Conservation (phyloP, 2,888 invertebrate species). For the Myopa tessellatipennis region DNA sequence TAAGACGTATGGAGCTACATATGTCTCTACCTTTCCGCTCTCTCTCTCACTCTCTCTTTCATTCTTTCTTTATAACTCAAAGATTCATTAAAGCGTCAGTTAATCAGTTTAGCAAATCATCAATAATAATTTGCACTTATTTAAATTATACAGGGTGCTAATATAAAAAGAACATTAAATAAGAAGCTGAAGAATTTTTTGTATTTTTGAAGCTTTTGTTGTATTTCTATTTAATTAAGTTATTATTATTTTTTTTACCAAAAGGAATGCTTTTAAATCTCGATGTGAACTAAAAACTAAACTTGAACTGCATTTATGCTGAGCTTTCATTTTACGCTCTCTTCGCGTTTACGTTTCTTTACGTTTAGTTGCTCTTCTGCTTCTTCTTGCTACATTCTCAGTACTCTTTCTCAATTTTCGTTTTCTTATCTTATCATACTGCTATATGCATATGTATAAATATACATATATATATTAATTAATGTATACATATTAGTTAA, state of each 20-base stretch:
- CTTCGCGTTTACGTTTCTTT: background rate
- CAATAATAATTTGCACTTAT: constrained; percentile 9
- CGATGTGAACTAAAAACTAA: background rate
- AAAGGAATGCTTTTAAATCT: background rate
- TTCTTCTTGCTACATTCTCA: too few relatives aligned
- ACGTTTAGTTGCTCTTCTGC: too few relatives aligned
- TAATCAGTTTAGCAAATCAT: background rate
- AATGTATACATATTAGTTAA: background rate
- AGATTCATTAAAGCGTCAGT: background rate
- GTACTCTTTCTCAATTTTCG: too few relatives aligned
- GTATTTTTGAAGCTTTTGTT: background rate
- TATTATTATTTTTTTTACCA: background rate
- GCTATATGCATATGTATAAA: background rate
- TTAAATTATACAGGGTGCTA: constrained; percentile 3
- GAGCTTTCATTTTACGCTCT: background rate
- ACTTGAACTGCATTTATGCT: too few relatives aligned
- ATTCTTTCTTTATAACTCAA: background rate
- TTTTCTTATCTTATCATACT: too few relatives aligned
- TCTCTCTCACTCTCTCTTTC: background rate
- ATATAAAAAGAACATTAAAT: background rate
- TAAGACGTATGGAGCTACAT: too few relatives aligned
- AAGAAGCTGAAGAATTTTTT: too few relatives aligned
- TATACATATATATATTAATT: background rate
- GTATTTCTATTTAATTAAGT: background rate
- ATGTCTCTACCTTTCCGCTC: background rate